A percentile compares a stretch with the other conserved stretches of the same genome.
These are phyloP conservation scores for Alca torda DNA, from an alignment of 2,797 vertebrate genomes.

Conservation along the genomic window DNA sequence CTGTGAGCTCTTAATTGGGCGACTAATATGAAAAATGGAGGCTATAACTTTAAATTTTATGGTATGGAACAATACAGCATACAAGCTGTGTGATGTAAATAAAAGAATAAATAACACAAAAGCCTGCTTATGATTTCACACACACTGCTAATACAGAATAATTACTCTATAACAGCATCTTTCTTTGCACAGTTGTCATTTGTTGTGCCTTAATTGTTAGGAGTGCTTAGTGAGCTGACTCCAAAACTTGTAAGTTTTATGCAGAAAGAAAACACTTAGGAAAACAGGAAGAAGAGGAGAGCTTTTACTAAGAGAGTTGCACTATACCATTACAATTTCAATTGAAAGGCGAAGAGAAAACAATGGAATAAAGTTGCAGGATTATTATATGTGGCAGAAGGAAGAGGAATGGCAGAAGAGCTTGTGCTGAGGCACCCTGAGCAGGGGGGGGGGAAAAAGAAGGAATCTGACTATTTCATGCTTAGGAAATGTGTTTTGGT, in stretches of 20 bases:
- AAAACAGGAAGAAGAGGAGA: background rate
- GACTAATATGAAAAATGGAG: conserved; percentile 56
- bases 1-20: background rate
- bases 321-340: background rate
- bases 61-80: background rate
- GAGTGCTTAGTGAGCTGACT: background rate
- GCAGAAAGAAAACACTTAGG: background rate
- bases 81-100: background rate
- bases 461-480: background rate
- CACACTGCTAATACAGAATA: background rate
- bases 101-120: conserved; percentile 41
- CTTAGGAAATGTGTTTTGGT: background rate
- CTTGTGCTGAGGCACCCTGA: background rate
- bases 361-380: background rate
- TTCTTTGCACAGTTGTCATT: conserved; percentile 4
- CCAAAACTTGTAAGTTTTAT: background rate
- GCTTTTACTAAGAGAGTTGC: background rate
- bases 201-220: conserved; percentile 6
- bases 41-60: conserved; percentile 31
- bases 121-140: background rate
- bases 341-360: background rate
- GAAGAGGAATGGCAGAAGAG: background rate
- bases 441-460: background rate
- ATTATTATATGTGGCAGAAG: background rate
- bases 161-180: background rate